Conservation (phyloP, 1,140 invertebrate species). For the Trachelipus rathkii region DNA sequence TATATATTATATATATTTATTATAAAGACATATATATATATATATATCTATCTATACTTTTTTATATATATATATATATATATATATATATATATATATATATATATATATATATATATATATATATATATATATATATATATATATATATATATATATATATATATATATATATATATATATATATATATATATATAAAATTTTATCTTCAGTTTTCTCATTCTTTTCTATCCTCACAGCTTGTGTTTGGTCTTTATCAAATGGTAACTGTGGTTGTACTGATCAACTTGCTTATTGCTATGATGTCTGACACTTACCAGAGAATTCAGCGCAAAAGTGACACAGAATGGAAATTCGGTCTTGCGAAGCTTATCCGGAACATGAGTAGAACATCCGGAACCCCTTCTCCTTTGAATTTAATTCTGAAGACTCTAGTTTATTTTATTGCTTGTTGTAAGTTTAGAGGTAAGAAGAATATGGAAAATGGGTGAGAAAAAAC, state of each 20-base stretch:
- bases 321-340: slow-evolving; percentile 96
- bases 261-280: slow-evolving; percentile 93
- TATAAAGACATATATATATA: neutral
- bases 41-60: neutral
- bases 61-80: too few relatives aligned
- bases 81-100: too few relatives aligned
- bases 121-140: too few relatives aligned
- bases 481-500: too few relatives aligned
- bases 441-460: slow-evolving; percentile 46
- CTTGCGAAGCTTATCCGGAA: slow-evolving; percentile 96
- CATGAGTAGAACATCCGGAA: slow-evolving; percentile 96
- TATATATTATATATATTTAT: neutral
- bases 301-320: slow-evolving; percentile 99
- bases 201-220: too few relatives aligned
- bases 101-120: too few relatives aligned
- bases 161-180: too few relatives aligned
- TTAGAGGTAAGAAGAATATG: slow-evolving; percentile 38
- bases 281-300: slow-evolving; percentile 97
- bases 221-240: slow-evolving; percentile 12
- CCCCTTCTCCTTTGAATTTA: slow-evolving; percentile 93
- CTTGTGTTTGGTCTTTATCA: slow-evolving; percentile 90
- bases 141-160: too few relatives aligned
- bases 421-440: slow-evolving; percentile 88
- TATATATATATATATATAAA: too few relatives aligned
- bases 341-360: slow-evolving; percentile 99